These are phyloP conservation scores for Coenonympha glycerion DNA, from an alignment of 2,888 invertebrate genomes.

Conservation along the genomic window DNA sequence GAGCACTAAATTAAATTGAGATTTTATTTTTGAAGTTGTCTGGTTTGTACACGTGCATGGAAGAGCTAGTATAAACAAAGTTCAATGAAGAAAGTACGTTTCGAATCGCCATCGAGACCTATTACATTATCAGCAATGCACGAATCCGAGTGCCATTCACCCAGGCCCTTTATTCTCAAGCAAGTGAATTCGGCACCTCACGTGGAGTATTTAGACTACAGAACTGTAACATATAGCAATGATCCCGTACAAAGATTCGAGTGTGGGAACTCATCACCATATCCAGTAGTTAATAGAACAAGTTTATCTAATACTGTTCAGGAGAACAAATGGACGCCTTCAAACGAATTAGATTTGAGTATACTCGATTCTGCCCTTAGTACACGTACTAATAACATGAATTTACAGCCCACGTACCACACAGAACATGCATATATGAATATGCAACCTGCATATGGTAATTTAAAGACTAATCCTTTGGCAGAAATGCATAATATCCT, in stretches of 20 bases:
- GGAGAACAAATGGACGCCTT: slow-evolving; percentile 42
- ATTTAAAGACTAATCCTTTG: background rate
- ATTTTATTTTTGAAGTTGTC: no score
- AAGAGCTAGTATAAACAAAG: background rate
- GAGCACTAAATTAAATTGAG: no score
- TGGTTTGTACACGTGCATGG: no score
- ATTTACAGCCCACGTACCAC: slow-evolving; percentile 19
- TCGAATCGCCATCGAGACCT: slow-evolving; percentile 46
- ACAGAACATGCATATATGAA: slow-evolving; percentile 18
- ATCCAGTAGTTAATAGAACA: slow-evolving; percentile 51
- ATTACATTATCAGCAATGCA: slow-evolving; percentile 39
- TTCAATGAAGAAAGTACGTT: slow-evolving; percentile 67
- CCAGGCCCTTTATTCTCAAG: slow-evolving; percentile 54
- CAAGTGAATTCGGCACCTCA: slow-evolving; percentile 37
- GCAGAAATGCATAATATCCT: slow-evolving; percentile 33
- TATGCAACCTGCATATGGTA: background rate
- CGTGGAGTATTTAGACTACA: slow-evolving; percentile 28
- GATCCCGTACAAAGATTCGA: slow-evolving; percentile 59
- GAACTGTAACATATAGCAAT: slow-evolving; percentile 41
- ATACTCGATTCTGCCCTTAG: slow-evolving; percentile 45
- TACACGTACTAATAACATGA: background rate
- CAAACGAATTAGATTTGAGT: slow-evolving; percentile 61
- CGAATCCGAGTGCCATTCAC: slow-evolving; percentile 61
- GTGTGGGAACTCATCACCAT: slow-evolving; percentile 53
- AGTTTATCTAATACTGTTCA: slow-evolving; percentile 30